Conservation (phyloP, 1,140 invertebrate genomes). For the Rhynchophorus ferrugineus region DNA sequence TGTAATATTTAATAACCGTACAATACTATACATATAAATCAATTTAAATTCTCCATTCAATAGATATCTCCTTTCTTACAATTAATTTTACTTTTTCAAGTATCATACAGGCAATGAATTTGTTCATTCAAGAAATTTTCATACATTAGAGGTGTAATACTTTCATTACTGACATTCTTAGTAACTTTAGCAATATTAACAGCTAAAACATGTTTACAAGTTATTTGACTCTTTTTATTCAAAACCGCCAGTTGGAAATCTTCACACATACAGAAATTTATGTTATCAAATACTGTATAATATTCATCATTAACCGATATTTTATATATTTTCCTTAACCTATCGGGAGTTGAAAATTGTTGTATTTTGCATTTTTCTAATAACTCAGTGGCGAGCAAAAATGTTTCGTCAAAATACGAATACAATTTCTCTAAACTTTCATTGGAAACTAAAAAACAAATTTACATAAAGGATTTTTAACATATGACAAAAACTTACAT, state of each 20-base stretch:
- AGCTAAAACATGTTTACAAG: constrained; percentile 60
- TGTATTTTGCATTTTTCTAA: constrained; percentile 48
- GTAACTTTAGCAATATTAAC: constrained; percentile 48
- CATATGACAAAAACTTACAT: constrained; percentile 20
- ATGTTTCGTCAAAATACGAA: constrained; percentile 47
- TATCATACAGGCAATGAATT: too few relatives aligned
- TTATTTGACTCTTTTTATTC: constrained; percentile 43
- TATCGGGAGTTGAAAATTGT: constrained; percentile 38
- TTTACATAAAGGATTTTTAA: too few relatives aligned
- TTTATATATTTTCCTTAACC: constrained; percentile 45
- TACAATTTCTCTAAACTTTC: constrained; percentile 47
- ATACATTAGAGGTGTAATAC: constrained; percentile 38
- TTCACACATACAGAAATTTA: constrained; percentile 56
- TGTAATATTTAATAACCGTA: too few relatives aligned
- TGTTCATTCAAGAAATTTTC: constrained; percentile 30
- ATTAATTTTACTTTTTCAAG: too few relatives aligned
- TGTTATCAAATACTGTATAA: constrained; percentile 51
- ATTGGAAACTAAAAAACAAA: constrained; percentile 39
- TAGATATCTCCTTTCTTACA: too few relatives aligned
- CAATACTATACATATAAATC: too few relatives aligned
- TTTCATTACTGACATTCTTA: constrained; percentile 42
- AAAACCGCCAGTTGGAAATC: constrained; percentile 53
- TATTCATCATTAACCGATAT: constrained; percentile 49
- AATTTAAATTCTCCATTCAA: too few relatives aligned
- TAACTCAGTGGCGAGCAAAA: constrained; percentile 52